Evolutionary conservation across 2,888 invertebrate species (phyloP), one percentile per base, ranked within the genome.

Genomic region (Leucophora obtusa): DNA sequence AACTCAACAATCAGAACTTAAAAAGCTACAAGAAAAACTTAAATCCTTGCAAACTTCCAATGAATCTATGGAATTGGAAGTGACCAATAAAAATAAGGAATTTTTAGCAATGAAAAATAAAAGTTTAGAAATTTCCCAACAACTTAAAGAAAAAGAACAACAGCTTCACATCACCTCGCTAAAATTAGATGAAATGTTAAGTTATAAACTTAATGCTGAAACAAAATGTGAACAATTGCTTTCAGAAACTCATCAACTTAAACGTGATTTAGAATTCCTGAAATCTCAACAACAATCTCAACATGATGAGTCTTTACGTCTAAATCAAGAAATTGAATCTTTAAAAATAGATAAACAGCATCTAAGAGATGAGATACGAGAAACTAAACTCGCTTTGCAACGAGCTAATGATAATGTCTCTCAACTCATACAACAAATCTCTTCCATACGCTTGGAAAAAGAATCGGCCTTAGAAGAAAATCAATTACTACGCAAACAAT

Each of bases 361-460:
- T 17, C 53, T 76, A 0, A 75, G 71, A 50, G 63, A 53, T 15
- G 75, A 84, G 54, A 24, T 84, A 4, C 50, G 60, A 50, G 83
- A 82, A 14, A 77, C 56, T 51, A 85, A 83, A 50, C 68, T 71
- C 3, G 83, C 83, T 18, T 17, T 84, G 0, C 77, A 78, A 9
- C 82, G 83, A 14, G 82, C 84, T 11, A 85, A 84, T 47, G 84
- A 86, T n/a, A 85, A 85, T 76, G 79, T 86, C 1, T 82, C 83
- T 5, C 82, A 84, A 15, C 63, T 86, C 1, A 86, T 85, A 56
- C 84, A 84, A 53, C 84, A 86, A 76, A 83, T 85, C 14, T 82
- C 84, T 15, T 83, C 84, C 0, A 83, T 84, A 60, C 83, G 85
- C 4, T 56, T 82, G 17, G 85, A 85, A 72, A 85, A 85, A 38